Base-by-base conservation (phyloP, 2,113 vertebrate species). In the Gallinago media region DNA sequence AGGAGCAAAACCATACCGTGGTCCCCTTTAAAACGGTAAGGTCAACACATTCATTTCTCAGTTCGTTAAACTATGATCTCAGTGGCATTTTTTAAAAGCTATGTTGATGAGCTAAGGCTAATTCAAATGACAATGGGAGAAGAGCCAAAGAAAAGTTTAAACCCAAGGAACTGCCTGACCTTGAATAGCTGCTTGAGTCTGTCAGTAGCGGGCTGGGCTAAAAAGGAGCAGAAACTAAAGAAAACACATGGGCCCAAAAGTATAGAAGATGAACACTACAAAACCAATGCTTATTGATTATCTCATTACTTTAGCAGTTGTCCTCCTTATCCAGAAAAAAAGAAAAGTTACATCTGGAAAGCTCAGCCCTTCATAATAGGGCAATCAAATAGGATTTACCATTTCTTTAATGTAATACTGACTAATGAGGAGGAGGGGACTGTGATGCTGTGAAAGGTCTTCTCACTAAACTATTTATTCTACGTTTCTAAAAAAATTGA, bases 401-500 rank as follows among this genome's bases (percentile, higher is more conserved):
- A 15, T 72, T 89, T 92, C 94, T 93, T 92, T 95, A 92, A 93
- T 52, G 29, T 93, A 63, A 83, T 63, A 13, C 78, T 74, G 89
- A 38, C 46, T 79, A 95, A 96, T 36, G 85, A 94, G 76, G 73
- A 96, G 94, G 92, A 92, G 92, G 94, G 31, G 54, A 82, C 84
- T 89, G 27, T 59, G 87, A 92, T 90, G 72, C 77, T 88, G 66
- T 55, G 85, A 96, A 95, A 96, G 75, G 87, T 90, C 80, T 78
- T 86, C 95, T 96, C 95, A 89, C 96, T 95, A 96, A 96, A 75
- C 78, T 88, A 86, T 94, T 87, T 3, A 88, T 96, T 96, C 54
- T 21, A 58, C 68, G 56, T 83, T 94, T 70, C 87, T 92, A 66
- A 92, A 94, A 93, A 93, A 86, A 93, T 88, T 89, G 92, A 97